phyloP scores from a whole-genome alignment of 64 coral and sea anemone species.

The Actinia tenebrosa region DNA sequence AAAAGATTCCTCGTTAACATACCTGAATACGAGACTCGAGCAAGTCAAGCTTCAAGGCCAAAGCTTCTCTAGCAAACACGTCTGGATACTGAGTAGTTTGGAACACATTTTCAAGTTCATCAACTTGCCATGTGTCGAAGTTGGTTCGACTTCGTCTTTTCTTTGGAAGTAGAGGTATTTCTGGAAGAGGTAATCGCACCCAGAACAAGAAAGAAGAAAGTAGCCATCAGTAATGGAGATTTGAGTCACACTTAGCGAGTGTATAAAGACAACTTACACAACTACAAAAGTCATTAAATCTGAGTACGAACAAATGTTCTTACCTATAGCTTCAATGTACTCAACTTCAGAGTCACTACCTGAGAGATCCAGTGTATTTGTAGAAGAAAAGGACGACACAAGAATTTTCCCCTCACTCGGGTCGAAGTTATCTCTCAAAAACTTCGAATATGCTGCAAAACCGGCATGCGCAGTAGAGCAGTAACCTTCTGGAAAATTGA shows the following conservation, averaged over 20 bases:
- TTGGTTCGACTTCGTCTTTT: constrained; percentile 87
- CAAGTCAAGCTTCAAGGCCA: constrained; percentile 82
- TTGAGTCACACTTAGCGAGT: neutral
- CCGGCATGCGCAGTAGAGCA: constrained; percentile 12
- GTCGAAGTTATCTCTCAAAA: neutral
- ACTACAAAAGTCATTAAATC: neutral
- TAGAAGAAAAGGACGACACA: neutral
- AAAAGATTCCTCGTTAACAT: neutral
- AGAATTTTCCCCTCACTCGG: neutral
- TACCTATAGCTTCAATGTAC: constrained; percentile 58
- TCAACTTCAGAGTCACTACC: constrained; percentile 62
- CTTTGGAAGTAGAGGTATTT: constrained; percentile 88
- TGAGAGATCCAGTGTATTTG: constrained; percentile 25
- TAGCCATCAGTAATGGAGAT: constrained; percentile 1
- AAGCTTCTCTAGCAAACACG: constrained; percentile 77
- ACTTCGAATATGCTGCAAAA: constrained; percentile 1
- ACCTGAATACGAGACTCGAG: constrained; percentile 98
- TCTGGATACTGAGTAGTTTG: constrained; percentile 89
- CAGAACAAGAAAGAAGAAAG: constrained; percentile 27
- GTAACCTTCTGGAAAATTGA: constrained; percentile 3
- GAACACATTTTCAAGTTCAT: constrained; percentile 92
- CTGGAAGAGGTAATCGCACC: constrained; percentile 35
- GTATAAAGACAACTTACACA: neutral
- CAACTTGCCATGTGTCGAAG: constrained; percentile 92
- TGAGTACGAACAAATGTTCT: neutral